Evolutionary conservation across 2,113 vertebrate species (phyloP).

Genomic region (Spea bombifrons): DNA sequence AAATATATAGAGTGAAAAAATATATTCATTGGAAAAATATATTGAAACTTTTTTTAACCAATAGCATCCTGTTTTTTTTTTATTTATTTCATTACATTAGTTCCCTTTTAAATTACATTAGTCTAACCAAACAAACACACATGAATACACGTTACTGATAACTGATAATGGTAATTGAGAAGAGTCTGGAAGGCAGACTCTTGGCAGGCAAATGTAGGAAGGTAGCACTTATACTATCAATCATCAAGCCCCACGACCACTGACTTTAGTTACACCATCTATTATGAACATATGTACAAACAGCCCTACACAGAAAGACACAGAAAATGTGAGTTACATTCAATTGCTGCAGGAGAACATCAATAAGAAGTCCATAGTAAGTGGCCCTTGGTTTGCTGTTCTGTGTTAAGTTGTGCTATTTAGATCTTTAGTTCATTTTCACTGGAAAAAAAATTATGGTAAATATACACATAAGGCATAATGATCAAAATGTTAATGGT

Average conservation of each 20-base stretch:
- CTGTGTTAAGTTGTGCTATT: background rate
- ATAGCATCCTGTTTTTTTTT: too few relatives aligned
- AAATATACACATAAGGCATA: background rate
- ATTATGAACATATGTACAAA: constrained; percentile 54
- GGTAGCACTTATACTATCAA: constrained; percentile 8
- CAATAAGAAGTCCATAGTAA: constrained; percentile 55
- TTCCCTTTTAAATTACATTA: too few relatives aligned
- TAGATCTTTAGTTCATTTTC: background rate
- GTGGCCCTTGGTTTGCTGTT: constrained; percentile 41
- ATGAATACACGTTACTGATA: too few relatives aligned
- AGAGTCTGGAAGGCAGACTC: constrained; percentile 15
- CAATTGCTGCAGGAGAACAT: constrained; percentile 63
- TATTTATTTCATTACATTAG: too few relatives aligned
- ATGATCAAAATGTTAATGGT: background rate
- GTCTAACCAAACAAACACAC: too few relatives aligned
- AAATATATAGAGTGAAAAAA: too few relatives aligned
- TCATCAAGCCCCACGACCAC: constrained; percentile 31
- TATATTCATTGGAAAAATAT: too few relatives aligned
- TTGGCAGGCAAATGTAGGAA: constrained; percentile 7
- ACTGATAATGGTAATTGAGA: constrained; percentile 28
- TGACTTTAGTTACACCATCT: constrained; percentile 41
- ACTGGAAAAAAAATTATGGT: background rate
- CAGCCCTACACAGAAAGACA: constrained; percentile 47
- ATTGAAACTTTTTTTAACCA: too few relatives aligned
- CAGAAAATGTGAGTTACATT: constrained; percentile 59